phyloP scores from a whole-genome alignment of 1,140 invertebrate species.

The Nasonia vitripennis region DNA sequence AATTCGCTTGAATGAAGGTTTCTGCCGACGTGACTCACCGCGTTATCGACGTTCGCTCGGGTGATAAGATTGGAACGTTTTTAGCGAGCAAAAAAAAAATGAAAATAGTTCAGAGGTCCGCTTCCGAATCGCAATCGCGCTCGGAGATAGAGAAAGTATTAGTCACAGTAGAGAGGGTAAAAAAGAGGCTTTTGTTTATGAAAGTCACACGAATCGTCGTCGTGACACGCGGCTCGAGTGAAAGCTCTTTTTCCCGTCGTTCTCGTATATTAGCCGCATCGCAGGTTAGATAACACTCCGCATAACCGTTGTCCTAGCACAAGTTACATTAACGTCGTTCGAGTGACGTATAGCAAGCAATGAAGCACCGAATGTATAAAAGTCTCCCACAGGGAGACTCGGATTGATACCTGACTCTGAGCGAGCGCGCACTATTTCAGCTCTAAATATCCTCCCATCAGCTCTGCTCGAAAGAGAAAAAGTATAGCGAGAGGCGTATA shows the following conservation, averaged over 20 bases:
- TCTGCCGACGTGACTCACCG: too few relatives aligned
- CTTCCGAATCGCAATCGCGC: not conserved
- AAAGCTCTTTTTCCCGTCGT: not conserved
- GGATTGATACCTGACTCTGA: too few relatives aligned
- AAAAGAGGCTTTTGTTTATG: slow-evolving; percentile 15
- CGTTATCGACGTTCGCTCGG: too few relatives aligned
- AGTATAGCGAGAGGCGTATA: not conserved
- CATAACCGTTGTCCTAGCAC: not conserved
- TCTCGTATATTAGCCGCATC: not conserved
- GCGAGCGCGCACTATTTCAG: too few relatives aligned
- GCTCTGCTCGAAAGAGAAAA: not conserved
- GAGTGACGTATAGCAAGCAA: too few relatives aligned
- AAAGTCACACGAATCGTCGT: slow-evolving; percentile 11
- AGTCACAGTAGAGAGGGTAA: not conserved
- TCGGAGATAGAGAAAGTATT: not conserved
- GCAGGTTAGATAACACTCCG: not conserved
- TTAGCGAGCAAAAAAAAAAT: too few relatives aligned
- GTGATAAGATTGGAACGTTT: too few relatives aligned
- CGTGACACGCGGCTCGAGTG: not conserved
- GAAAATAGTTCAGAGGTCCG: too few relatives aligned
- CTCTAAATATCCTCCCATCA: not conserved
- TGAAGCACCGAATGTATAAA: too few relatives aligned
- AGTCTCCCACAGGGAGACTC: too few relatives aligned
- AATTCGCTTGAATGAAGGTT: too few relatives aligned
- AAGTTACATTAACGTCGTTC: not conserved